A percentile compares a stretch with the other conserved stretches of the same genome.
These are phyloP conservation scores for Chrysocyon brachyurus DNA, from an alignment of 2,797 vertebrate genomes.

Conservation along the genomic window DNA sequence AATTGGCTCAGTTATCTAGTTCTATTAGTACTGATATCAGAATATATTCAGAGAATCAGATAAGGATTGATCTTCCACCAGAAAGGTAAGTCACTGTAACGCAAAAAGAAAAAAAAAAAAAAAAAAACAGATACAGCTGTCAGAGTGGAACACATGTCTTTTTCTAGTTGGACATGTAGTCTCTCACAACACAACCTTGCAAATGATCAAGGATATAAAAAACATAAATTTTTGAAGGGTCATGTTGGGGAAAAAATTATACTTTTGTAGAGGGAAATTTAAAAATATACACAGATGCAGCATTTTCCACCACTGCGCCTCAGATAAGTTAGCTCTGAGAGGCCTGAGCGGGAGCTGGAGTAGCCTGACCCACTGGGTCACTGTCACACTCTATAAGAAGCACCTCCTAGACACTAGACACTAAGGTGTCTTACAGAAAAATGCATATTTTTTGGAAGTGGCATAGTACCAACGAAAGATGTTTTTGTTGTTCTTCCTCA, in stretches of 20 bases:
- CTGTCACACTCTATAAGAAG: no score
- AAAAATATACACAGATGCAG: background rate
- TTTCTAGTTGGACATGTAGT: background rate
- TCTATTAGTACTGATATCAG: background rate
- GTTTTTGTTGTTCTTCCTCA: background rate
- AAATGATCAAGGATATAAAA: background rate
- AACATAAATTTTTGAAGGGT: background rate
- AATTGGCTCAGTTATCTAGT: background rate
- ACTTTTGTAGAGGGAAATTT: background rate
- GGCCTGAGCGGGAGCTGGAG: background rate
- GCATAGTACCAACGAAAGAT: background rate
- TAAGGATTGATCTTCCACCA: background rate
- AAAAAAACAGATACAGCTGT: background rate
- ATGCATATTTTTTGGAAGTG: background rate
- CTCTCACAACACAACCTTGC: background rate
- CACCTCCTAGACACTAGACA: background rate
- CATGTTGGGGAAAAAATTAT: background rate
- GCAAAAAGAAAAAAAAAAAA: background rate
- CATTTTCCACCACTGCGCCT: background rate
- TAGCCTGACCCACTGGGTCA: background rate
- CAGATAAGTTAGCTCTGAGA: background rate
- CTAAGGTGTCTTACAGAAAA: background rate
- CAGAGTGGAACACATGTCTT: rapidly evolving
- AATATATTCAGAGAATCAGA: background rate
- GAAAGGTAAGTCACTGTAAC: background rate